Base-by-base conservation (phyloP, 2,797 vertebrate species). In the Sebastes elongatus region DNA sequence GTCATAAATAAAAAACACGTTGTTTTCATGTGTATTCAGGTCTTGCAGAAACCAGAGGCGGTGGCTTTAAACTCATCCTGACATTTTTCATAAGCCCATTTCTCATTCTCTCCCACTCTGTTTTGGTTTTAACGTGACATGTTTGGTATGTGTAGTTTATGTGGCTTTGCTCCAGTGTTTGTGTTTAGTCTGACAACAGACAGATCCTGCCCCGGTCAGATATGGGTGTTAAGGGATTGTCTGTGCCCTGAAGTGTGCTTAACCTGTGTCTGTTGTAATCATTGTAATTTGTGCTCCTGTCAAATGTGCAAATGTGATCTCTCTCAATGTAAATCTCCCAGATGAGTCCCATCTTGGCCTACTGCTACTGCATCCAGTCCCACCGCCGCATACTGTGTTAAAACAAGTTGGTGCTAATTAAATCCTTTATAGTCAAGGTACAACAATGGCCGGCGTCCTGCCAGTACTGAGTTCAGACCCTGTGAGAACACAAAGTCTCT, bases 181-280 rank as follows among this genome's bases (percentile, higher is more conserved):
- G 69, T 83, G 74, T 86, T 87, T 59, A 57, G 53, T 69, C 52
- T 46, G 83, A 62, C 61, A 64, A 23, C 70, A 82, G 62, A 74
- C 80, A 23, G 63, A 79, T 80, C 63, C 87, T 89, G 84, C 64
- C 65, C 66, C 72, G 87, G 79, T 88, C 86, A 79, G 77, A 92
- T 84, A 89, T 59, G 60, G 72, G 42, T 75, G 84, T 82, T 88
- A 56, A 73, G 80, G 78, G 73, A 89, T 79, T 52, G 74, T 70
- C 77, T 83, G 27, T 49, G 27, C 86, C 75, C 86, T 75, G 27
- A 85, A 80, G 77, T 78, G 80, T 84, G 65, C 38, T 78, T 84
- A 84, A 86, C 83, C 80, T 89, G 25, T 74, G 81, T 89, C 79
- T 86, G 78, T 86, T 70, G 65, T 20, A 57, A 70, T 70, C 71